Evolutionary conservation across 2,888 invertebrate genomes (phyloP).

Genomic region (Trimorus sp.): DNA sequence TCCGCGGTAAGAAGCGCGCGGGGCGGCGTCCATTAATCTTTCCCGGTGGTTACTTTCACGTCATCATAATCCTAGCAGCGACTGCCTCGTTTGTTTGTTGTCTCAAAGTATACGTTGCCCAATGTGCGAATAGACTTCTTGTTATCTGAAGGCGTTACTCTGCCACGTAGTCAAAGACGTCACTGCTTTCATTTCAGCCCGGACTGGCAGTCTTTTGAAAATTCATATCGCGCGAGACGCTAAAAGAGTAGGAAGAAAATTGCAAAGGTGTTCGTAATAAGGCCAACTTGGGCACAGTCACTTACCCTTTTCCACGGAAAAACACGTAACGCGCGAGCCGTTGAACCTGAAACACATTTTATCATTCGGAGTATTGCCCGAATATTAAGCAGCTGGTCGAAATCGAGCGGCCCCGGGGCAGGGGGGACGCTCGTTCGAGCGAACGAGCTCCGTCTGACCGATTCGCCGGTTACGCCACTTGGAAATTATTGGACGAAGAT

Average conservation of each 20-base stretch:
- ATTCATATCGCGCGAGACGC: slow-evolving; percentile 47
- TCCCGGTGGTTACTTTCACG: slow-evolving; percentile 71
- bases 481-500: too few species aligned
- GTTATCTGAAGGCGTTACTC: slow-evolving; percentile 54
- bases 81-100: slow-evolving; percentile 63
- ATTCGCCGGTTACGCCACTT: too few species aligned
- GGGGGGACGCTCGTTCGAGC: too few species aligned
- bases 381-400: slow-evolving; percentile 1
- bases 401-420: background rate
- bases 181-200: slow-evolving; percentile 54
- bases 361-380: slow-evolving; percentile 5
- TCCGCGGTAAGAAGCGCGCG: slow-evolving; percentile 48
- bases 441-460: too few species aligned
- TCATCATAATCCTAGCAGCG: slow-evolving; percentile 72
- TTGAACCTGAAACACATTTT: slow-evolving; percentile 10
- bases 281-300: slow-evolving; percentile 39
- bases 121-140: slow-evolving; percentile 60
- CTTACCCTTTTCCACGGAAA: slow-evolving; percentile 13
- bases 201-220: slow-evolving; percentile 57
- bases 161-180: slow-evolving; percentile 53
- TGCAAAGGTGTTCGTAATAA: slow-evolving; percentile 45
- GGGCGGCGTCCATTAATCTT: slow-evolving; percentile 75
- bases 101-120: slow-evolving; percentile 56
- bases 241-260: slow-evolving; percentile 44
- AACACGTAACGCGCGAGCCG: background rate